These are phyloP conservation scores for Rallus limicola DNA, from an alignment of 2,113 vertebrate genomes.

Conservation along the genomic window DNA sequence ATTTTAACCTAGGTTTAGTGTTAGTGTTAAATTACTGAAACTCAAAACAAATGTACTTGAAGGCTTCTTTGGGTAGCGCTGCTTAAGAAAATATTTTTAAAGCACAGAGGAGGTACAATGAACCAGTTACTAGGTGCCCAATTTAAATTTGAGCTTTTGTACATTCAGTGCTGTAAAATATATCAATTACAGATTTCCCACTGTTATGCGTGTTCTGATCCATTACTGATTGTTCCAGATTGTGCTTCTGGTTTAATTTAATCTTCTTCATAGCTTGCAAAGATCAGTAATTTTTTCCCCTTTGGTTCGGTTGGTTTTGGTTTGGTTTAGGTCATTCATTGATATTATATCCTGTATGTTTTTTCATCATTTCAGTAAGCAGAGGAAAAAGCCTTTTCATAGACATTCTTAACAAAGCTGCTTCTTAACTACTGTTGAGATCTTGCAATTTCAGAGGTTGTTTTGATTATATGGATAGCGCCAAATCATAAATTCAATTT, in stretches of 20 bases:
- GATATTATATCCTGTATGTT: neutral
- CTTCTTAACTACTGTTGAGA: neutral
- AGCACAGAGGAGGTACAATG: conserved; percentile 10
- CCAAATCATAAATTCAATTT: neutral
- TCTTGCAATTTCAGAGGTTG: conserved; percentile 35
- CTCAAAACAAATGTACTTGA: conserved; percentile 30
- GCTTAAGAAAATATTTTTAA: conserved; percentile 63
- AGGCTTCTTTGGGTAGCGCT: conserved; percentile 26
- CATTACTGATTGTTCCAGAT: conserved; percentile 42
- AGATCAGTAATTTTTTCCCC: neutral
- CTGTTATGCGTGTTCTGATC: conserved; percentile 34
- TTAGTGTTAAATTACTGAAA: conserved; percentile 10
- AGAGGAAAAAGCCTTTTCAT: neutral
- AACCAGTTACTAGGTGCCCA: conserved; percentile 5
- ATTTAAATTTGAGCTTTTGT: conserved; percentile 25
- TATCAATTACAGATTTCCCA: neutral
- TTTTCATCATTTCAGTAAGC: conserved; percentile 34
- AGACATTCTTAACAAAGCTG: conserved; percentile 6
- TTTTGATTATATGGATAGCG: neutral
- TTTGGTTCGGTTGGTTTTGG: conserved; percentile 9
- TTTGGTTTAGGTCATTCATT: conserved; percentile 37
- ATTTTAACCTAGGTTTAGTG: conserved; percentile 24
- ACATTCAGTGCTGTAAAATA: neutral
- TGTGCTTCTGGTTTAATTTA: conserved; percentile 16
- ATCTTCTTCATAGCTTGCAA: neutral